Conservation (phyloP, 2,797 vertebrate species). For the Telmatherina bonti region DNA sequence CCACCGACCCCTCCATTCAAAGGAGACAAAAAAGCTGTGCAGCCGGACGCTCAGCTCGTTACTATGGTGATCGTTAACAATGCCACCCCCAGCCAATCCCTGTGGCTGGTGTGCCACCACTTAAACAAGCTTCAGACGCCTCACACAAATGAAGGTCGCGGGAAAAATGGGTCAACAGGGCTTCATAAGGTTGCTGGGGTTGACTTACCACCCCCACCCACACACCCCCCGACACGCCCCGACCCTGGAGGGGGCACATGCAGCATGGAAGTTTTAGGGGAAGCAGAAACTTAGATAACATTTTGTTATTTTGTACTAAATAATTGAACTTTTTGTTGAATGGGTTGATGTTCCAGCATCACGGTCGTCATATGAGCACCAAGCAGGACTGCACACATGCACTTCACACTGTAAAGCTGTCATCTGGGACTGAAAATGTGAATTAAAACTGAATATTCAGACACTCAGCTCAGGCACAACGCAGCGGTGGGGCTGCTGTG, state of each 20-base stretch:
- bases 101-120: slow-evolving; percentile 37
- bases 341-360: not conserved
- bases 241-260: not conserved
- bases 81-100: slow-evolving; percentile 69
- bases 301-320: not conserved
- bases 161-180: slow-evolving; percentile 76
- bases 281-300: not conserved
- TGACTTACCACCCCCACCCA: slow-evolving; percentile 1
- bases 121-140: slow-evolving; percentile 72
- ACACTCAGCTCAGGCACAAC: not conserved
- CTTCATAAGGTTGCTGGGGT: slow-evolving; percentile 64
- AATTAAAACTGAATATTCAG: not conserved
- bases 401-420: not conserved
- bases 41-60: slow-evolving; percentile 72
- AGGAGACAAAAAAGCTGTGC: slow-evolving; percentile 74
- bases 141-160: slow-evolving; percentile 67
- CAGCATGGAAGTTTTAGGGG: slow-evolving; percentile 4
- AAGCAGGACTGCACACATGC: not conserved
- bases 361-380: too few relatives aligned
- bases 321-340: not conserved
- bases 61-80: slow-evolving; percentile 81
- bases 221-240: slow-evolving; percentile 19
- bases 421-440: not conserved
- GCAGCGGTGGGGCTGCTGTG: not conserved
- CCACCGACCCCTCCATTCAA: slow-evolving; percentile 69